phyloP scores from a whole-genome alignment of 2,888 invertebrate species.

The Pyralis farinalis region DNA sequence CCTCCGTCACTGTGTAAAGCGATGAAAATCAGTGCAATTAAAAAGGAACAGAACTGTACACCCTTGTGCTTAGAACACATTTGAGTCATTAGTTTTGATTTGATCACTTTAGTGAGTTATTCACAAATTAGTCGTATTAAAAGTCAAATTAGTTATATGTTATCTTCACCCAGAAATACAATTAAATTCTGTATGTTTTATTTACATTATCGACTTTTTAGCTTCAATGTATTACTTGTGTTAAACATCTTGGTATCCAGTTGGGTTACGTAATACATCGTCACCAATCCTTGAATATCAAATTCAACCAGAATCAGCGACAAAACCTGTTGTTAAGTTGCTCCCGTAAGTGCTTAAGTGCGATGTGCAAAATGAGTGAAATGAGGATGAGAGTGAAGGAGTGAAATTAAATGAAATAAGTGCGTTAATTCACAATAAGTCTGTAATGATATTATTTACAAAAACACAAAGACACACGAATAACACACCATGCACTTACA shows the following conservation, averaged over 20 bases:
- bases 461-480: conserved; percentile 56
- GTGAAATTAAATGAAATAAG: conserved; percentile 72
- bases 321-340: conserved; percentile 30
- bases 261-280: too few relatives aligned
- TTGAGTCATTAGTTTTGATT: conserved; percentile 25
- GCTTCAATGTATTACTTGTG: neutral
- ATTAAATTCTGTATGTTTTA: conserved; percentile 23
- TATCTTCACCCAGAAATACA: conserved; percentile 11
- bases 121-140: conserved; percentile 57
- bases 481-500: conserved; percentile 80
- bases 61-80: conserved; percentile 37
- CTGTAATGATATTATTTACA: conserved; percentile 78
- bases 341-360: neutral
- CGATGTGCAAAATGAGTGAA: conserved; percentile 35
- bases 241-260: conserved; percentile 14
- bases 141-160: conserved; percentile 18
- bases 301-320: conserved; percentile 17
- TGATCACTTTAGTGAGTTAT: conserved; percentile 23
- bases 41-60: conserved; percentile 37
- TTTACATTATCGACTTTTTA: conserved; percentile 11
- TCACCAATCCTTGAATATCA: neutral
- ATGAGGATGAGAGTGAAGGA: conserved; percentile 59
- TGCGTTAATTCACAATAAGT: conserved; percentile 74
- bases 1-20: conserved; percentile 75
- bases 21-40: conserved; percentile 62